Base-by-base conservation (phyloP, 2,113 vertebrate species). In the Xenopus tropicalis region DNA sequence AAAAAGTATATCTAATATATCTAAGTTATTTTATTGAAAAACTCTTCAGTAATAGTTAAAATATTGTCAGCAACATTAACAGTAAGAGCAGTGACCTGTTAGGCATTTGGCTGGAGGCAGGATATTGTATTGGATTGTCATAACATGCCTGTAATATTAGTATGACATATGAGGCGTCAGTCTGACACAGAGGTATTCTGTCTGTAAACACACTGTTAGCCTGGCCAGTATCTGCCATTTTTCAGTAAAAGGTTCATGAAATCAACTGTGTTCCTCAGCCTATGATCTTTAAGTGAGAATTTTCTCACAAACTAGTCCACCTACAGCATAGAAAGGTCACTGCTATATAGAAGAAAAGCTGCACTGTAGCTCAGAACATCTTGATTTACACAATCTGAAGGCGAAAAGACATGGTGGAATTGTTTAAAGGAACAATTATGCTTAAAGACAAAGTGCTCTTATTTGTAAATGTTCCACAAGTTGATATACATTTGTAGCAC, bases 121-220 rank as follows among this genome's bases (percentile, higher is more conserved):
- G 62, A 66, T 74, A 37, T 58, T 25, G 46, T 4, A 24, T 16
- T 59, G 64, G 51, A 19, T 14, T 61, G 64, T 51, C 42, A 61
- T 46, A 20, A 61, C 54, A 59, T 29, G 52, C 13, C 29, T 48
- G 71, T 59, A 59, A 65, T 25, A 58, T 19, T 61, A 46, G 0
- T 13, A 11, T 37, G 54, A 59, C 64, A n/a, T 37, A 37, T 19
- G 25, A 65, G 61, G 61, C 70, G 44, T 63, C 70, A 22, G 69
- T 29, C 61, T 54, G 70, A 44, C 46, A 72, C 52, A 54, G 14
- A 54, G 52, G 8, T 54, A 54, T 54, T 54, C 52, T 54, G 16
- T 54, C 16, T n/a, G 4, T n/a, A 54, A 54, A 54, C 52, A 54
- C 52, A 54, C 52, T 23, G 20, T 23, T 11, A 24, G 57, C 22